phyloP scores from a whole-genome alignment of 2,888 invertebrate species.

The Spodoptera exigua region DNA sequence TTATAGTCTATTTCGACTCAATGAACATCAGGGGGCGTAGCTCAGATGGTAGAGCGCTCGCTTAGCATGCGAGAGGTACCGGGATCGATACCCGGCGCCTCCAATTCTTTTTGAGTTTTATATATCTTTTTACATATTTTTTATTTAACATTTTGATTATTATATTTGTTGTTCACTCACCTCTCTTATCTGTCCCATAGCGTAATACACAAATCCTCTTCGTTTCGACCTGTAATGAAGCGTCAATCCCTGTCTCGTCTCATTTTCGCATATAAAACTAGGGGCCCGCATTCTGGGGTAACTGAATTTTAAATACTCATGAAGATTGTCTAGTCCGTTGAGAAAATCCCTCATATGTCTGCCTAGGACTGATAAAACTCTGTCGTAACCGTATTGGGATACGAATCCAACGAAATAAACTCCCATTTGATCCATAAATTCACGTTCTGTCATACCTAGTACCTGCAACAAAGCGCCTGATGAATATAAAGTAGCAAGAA shows the following conservation, averaged over 20 bases:
- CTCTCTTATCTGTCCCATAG: slow-evolving; percentile 98
- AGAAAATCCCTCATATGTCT: slow-evolving; percentile 98
- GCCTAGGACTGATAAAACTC: slow-evolving; percentile 96
- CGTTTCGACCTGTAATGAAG: slow-evolving; percentile 98
- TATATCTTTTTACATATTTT: neutral
- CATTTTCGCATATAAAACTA: slow-evolving; percentile 98
- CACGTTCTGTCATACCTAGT: slow-evolving; percentile 95
- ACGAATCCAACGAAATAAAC: slow-evolving; percentile 98
- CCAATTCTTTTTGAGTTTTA: slow-evolving; percentile 69
- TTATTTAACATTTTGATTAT: neutral
- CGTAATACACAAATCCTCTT: slow-evolving; percentile 98
- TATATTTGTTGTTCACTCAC: slow-evolving; percentile 74
- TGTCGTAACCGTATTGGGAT: slow-evolving; percentile 98
- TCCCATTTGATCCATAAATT: slow-evolving; percentile 98
- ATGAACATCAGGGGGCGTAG: slow-evolving; percentile 80
- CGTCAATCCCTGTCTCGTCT: slow-evolving; percentile 96
- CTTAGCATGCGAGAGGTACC: slow-evolving; percentile 90
- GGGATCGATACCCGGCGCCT: slow-evolving; percentile 90
- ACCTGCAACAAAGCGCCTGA: slow-evolving; percentile 88
- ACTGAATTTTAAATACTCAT: slow-evolving; percentile 98
- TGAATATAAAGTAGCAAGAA: slow-evolving; percentile 29
- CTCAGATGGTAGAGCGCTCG: slow-evolving; percentile 90
- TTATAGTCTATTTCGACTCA: accelerated
- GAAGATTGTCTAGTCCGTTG: slow-evolving; percentile 98
- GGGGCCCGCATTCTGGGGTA: slow-evolving; percentile 97